phyloP scores from a whole-genome alignment of 1,140 invertebrate genomes.

The Leptinotarsa undecemlineata region DNA sequence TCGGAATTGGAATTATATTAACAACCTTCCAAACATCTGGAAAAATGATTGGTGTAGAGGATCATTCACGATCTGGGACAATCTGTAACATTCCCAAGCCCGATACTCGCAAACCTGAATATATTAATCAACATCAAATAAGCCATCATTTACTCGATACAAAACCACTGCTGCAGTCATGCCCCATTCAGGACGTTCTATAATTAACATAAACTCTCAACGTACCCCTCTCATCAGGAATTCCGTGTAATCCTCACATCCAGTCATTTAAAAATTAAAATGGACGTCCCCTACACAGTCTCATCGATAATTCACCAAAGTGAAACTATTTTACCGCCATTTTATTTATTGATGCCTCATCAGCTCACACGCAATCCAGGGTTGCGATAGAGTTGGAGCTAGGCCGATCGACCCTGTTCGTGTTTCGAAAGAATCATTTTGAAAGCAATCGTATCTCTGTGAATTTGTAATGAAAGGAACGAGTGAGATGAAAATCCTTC shows the following conservation, averaged over 20 bases:
- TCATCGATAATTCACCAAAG: conserved; percentile 42
- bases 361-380: conserved; percentile 31
- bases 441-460: conserved; percentile 1
- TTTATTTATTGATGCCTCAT: conserved; percentile 28
- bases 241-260: conserved; percentile 15
- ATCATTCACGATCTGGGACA: too few species aligned
- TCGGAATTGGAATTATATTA: too few species aligned
- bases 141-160: neutral
- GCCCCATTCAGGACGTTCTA: neutral
- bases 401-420: too few species aligned
- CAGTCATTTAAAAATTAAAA: conserved; percentile 30
- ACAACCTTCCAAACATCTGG: too few species aligned
- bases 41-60: too few species aligned
- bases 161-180: neutral
- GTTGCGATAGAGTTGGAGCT: too few species aligned
- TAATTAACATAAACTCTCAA: conserved; percentile 11
- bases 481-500: neutral
- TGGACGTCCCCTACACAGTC: conserved; percentile 28
- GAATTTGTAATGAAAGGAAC: conserved; percentile 1
- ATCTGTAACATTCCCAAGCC: too few species aligned
- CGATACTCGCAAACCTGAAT: too few species aligned
- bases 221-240: conserved; percentile 3
- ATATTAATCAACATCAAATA: neutral
- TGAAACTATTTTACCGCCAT: conserved; percentile 43
- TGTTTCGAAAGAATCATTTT: too few species aligned